phyloP scores from a whole-genome alignment of 2,113 vertebrate species.

The Larimichthys crocea region DNA sequence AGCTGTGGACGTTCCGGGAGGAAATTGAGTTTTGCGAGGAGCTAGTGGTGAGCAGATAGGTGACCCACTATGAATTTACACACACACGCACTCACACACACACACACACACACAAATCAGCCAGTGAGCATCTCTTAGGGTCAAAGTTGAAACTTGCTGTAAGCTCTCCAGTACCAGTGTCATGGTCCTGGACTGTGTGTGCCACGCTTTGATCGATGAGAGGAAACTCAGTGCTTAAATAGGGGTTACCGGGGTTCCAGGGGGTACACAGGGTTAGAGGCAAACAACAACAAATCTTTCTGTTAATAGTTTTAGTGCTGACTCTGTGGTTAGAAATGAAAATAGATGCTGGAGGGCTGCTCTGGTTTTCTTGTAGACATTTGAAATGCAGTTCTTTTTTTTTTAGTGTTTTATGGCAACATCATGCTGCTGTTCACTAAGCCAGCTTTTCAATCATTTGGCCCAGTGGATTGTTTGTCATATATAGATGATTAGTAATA shows the following conservation, averaged over 20 bases:
- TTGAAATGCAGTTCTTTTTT: conserved; percentile 9
- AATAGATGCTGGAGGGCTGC: conserved; percentile 48
- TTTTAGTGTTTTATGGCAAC: neutral
- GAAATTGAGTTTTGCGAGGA: conserved; percentile 69
- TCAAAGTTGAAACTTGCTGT: conserved; percentile 70
- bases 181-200: conserved; percentile 54
- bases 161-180: conserved; percentile 60
- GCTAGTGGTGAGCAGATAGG: conserved; percentile 49
- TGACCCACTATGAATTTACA: conserved; percentile 54
- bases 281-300: conserved; percentile 72
- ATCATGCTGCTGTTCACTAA: neutral
- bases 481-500: conserved; percentile 30
- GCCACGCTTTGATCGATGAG: conserved; percentile 78
- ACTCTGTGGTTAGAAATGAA: conserved; percentile 61
- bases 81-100: conserved; percentile 24
- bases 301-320: conserved; percentile 63
- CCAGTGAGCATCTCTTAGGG: conserved; percentile 61
- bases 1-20: conserved; percentile 47
- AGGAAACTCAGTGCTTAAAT: conserved; percentile 74
- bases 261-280: conserved; percentile 57
- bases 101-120: conserved; percentile 37
- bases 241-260: conserved; percentile 76
- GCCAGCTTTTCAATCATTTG: conserved; percentile 1
- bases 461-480: conserved; percentile 21
- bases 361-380: conserved; percentile 42